A percentile compares a stretch with the other conserved stretches of the same genome.
phyloP scores from a whole-genome alignment of 2,797 vertebrate genomes.

The Chelmon rostratus region DNA sequence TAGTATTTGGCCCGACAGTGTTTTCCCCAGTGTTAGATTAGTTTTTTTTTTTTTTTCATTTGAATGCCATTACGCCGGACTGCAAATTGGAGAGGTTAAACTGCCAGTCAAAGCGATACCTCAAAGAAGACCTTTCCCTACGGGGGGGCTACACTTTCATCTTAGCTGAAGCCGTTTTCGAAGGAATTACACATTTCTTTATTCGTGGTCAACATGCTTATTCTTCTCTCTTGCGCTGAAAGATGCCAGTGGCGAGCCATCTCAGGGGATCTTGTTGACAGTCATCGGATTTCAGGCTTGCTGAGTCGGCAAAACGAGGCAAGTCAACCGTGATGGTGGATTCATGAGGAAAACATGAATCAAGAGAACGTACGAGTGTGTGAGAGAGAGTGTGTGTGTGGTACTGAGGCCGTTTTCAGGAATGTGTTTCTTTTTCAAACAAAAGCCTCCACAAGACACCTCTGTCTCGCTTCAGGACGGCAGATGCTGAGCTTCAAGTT shows the following conservation, averaged over 20 bases:
- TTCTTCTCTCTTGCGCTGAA: slow-evolving; percentile 25
- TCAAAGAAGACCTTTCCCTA: slow-evolving; percentile 19
- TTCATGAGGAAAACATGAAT: slow-evolving; percentile 41
- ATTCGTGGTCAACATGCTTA: slow-evolving; percentile 37
- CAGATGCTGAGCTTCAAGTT: too few relatives aligned
- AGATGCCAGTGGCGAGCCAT: slow-evolving; percentile 18
- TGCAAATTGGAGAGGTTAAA: slow-evolving; percentile 44
- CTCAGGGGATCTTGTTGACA: slow-evolving; percentile 37
- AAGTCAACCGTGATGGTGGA: slow-evolving; percentile 36
- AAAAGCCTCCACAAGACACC: not conserved
- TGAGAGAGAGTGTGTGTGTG: not conserved
- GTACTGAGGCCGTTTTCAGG: slow-evolving; percentile 1
- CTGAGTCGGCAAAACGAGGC: slow-evolving; percentile 61
- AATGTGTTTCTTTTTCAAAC: slow-evolving; percentile 5
- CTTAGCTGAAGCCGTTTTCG: not conserved
- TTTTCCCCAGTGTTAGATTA: slow-evolving; percentile 38
- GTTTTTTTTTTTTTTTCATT: slow-evolving; percentile 39
- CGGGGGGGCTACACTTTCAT: not conserved
- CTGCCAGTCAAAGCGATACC: slow-evolving; percentile 34
- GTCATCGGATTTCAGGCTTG: slow-evolving; percentile 57
- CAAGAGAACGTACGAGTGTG: slow-evolving; percentile 4
- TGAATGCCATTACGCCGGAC: slow-evolving; percentile 49
- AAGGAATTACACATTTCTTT: slow-evolving; percentile 39
- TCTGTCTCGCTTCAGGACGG: too few relatives aligned
- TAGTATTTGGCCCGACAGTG: slow-evolving; percentile 38